Base-by-base conservation (phyloP, 2,113 vertebrate species). In the Percina caprodes region DNA sequence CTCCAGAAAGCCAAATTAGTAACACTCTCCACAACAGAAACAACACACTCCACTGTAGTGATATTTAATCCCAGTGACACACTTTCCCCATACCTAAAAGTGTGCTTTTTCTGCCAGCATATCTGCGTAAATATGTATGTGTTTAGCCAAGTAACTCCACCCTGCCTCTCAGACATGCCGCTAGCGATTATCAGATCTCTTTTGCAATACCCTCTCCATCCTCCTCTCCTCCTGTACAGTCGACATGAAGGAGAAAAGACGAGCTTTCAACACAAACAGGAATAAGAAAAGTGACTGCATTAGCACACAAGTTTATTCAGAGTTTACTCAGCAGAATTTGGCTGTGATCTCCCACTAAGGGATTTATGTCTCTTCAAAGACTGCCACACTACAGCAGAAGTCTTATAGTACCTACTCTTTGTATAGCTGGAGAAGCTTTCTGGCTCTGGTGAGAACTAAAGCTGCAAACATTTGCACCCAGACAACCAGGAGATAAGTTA, bases 341-440 rank as follows among this genome's bases (percentile, higher is more conserved):
- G 14, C 85, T 75, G 68, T 72, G 35, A 83, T 81, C 74, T 81
- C 80, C 65, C 49, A 24, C 80, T 23, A 8, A 59, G 78, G 88
- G 83, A 88, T 89, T 89, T 84, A 63, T n/a, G 74, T 80, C 80
- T 84, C 85, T 86, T 89, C 71, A 84, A 84, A 85, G 79, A 58
- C 24, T 66, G 11, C 62, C 59, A 70, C 13, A 76, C 66, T 80
- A 62, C 74, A 35, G 61, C 62, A 84, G 63, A 56, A 46, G n/a
- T 70, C 69, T 80, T 65, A 42, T 0, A 42, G 23, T 45, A 13
- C 72, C 42, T 71, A 12, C n/a, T 56, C 51, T 83, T 49, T 75
- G 60, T 76, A 12, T 46, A 15, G 33, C 54, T 68, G 54, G 45
- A 62, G 56, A 61, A 54, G 68, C 58, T 74, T 84, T 77, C 19